Base-by-base conservation (phyloP, 2,113 vertebrate species). In the Otis tarda region DNA sequence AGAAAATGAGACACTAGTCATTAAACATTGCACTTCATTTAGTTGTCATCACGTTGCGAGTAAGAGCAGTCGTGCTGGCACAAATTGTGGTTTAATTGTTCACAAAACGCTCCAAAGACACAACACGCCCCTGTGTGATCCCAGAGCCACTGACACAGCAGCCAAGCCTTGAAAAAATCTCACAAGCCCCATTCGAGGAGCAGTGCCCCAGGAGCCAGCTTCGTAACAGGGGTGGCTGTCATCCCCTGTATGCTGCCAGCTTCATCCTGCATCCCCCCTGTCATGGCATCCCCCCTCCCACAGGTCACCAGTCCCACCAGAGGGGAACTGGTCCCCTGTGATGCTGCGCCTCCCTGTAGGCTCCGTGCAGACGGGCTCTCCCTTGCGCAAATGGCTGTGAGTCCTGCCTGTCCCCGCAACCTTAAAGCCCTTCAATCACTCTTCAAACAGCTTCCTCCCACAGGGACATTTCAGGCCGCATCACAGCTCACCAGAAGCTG, bases 201-300 rank as follows among this genome's bases (percentile, higher is more conserved):
- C 24, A 4, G 11, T 12, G 15, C 2, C 33, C 28, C 35, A 27
- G 39, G 14, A 64, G 10, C 28, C 8, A 7, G 10, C 47, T 87
- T 23, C 2, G 3, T 25, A 43, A 15, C 76, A 2, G 1, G 22
- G 12, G 68, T 7, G n/a, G 39, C 68, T 31, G 2, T 25, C 45
- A 19, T 9, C 5, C 25, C n/a, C 68, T 7, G 14, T 9, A 10
- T 3, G 0, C 56, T 55, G 53, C 67, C 49, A 49, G 8, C 9
- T 28, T 59, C 55, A 10, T 16, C 83, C 55, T 17, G 9, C 55
- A 31, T 27, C 17, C 30, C 28, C n/a, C 1, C 2, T 10, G 15
- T 27, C 5, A 0, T 27, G 47, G 14, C 6, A 1, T 27, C 12
- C 30, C 27, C 21, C 1, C 9, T 3, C 1, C 23, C 35, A 9